phyloP scores from a whole-genome alignment of 2,113 vertebrate genomes.

The Spilogale gracilis region DNA sequence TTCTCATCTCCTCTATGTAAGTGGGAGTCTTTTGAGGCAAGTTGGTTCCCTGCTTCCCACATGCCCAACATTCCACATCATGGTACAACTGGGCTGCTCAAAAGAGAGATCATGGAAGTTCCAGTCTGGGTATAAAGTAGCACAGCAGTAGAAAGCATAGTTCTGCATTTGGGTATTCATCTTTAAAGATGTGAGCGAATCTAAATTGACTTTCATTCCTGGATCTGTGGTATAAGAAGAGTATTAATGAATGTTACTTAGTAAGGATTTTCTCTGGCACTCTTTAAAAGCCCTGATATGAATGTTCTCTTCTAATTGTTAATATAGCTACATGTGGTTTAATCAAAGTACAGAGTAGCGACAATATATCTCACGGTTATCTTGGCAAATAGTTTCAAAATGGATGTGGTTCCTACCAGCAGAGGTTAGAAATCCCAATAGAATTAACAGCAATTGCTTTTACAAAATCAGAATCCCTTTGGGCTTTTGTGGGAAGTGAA shows the following conservation, averaged over 20 bases:
- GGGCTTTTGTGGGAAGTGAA: neutral
- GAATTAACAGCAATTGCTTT: slow-evolving; percentile 29
- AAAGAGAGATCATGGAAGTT: neutral
- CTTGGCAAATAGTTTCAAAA: slow-evolving; percentile 20
- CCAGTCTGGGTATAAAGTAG: neutral
- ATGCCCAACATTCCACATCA: neutral
- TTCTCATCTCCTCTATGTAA: neutral
- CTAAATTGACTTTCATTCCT: slow-evolving; percentile 29
- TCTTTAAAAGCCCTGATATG: slow-evolving; percentile 57
- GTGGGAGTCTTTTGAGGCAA: neutral
- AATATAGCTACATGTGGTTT: neutral
- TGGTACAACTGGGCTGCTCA: neutral
- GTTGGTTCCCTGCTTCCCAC: neutral
- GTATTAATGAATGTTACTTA: slow-evolving; percentile 50
- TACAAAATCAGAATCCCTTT: slow-evolving; percentile 31
- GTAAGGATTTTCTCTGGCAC: neutral
- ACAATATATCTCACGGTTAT: slow-evolving; percentile 33
- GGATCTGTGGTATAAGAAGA: neutral
- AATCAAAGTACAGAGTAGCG: neutral
- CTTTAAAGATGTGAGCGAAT: slow-evolving; percentile 38
- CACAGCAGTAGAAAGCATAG: neutral
- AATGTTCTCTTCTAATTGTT: slow-evolving; percentile 49
- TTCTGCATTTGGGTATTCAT: slow-evolving; percentile 34
- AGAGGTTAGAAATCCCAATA: neutral
- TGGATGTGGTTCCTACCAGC: neutral